Conservation (phyloP, 2,113 vertebrate species). For the Dinomys branickii region DNA sequence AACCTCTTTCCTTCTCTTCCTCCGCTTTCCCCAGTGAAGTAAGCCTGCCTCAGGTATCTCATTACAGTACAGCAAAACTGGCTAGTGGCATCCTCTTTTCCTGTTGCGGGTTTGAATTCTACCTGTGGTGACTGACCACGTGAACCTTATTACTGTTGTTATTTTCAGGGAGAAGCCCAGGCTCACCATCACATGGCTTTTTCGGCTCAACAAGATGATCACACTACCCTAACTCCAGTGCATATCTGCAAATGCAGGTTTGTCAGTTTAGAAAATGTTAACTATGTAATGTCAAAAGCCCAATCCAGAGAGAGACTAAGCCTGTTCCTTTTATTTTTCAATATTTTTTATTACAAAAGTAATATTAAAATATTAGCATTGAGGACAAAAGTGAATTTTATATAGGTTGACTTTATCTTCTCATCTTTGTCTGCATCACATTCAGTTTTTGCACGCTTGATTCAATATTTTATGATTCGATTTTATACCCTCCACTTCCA, state of each 20-base stretch:
- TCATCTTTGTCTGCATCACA: conserved; percentile 54
- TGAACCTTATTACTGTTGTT: background rate
- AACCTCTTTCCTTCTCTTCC: background rate
- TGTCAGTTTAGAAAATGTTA: background rate
- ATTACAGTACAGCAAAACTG: background rate
- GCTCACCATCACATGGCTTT: background rate
- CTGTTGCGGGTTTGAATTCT: background rate
- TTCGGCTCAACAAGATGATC: background rate
- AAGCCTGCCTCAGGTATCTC: background rate
- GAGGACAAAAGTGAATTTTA: conserved; percentile 63
- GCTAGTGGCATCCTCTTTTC: background rate
- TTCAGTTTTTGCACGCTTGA: conserved; percentile 55
- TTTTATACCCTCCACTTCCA: conserved; percentile 33
- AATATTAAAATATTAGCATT: conserved; percentile 68
- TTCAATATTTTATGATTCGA: conserved; percentile 60
- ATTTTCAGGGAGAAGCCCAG: background rate
- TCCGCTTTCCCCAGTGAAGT: background rate
- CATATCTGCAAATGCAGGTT: background rate
- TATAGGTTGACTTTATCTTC: conserved; percentile 39
- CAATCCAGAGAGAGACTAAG: background rate
- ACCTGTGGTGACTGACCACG: background rate
- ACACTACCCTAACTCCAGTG: background rate
- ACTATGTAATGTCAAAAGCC: background rate
- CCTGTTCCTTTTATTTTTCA: background rate
- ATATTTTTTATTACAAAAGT: conserved; percentile 49